Percentiles rank a stretch among this genome's conserved stretches.
Evolutionary conservation across 2,797 vertebrate species (phyloP).

Genomic region (Margarornis squamiger): DNA sequence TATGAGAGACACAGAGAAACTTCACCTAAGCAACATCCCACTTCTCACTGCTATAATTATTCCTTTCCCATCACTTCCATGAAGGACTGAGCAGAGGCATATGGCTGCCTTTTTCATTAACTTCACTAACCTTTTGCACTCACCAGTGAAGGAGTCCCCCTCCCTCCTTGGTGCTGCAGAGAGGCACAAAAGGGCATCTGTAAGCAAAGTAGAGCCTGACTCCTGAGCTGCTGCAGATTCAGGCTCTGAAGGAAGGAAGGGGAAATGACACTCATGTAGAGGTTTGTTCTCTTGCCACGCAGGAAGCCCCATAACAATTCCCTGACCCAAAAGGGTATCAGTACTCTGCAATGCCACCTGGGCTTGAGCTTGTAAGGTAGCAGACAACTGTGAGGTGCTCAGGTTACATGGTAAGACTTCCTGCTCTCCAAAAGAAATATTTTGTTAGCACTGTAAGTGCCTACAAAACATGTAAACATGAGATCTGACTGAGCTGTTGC

Average conservation of each 20-base stretch:
- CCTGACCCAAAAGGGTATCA: neutral
- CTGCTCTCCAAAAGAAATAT: neutral
- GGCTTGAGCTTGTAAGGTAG: neutral
- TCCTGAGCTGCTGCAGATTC: rapidly evolving
- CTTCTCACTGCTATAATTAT: neutral
- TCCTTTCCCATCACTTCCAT: neutral
- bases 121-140: neutral
- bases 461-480: neutral
- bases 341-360: neutral
- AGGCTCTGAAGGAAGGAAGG: neutral
- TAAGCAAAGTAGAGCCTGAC: rapidly evolving
- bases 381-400: neutral
- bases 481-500: neutral
- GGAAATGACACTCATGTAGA: rapidly evolving
- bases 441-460: neutral
- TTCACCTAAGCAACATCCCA: neutral
- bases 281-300: neutral
- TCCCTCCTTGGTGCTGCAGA: neutral
- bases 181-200: rapidly evolving
- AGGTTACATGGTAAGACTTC: neutral
- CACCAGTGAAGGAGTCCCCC: neutral
- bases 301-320: neutral
- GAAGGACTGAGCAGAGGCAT: neutral
- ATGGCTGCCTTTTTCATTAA: neutral
- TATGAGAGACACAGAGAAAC: neutral